These are phyloP conservation scores for Euzophera pinguis DNA, from an alignment of 2,888 invertebrate species.

Conservation along the genomic window DNA sequence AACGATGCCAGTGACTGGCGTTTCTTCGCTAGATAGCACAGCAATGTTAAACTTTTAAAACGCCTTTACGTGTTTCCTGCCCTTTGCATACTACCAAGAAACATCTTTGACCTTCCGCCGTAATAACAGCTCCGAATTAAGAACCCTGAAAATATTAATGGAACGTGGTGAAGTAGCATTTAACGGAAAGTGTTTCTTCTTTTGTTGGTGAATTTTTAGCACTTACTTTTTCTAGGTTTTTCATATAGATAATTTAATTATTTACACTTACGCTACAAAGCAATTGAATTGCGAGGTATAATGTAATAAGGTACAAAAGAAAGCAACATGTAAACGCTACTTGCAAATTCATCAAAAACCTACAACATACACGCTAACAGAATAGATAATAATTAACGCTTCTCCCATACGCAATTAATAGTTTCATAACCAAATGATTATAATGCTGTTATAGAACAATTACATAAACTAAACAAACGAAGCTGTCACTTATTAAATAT, in stretches of 20 bases:
- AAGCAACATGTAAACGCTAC: no score
- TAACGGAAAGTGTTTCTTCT: not conserved
- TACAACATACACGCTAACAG: no score
- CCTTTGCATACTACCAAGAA: slow-evolving; percentile 11
- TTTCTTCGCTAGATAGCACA: slow-evolving; percentile 31
- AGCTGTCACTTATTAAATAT: slow-evolving; percentile 21
- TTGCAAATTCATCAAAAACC: no score
- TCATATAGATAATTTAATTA: no score
- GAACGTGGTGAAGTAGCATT: slow-evolving; percentile 1
- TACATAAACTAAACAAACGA: slow-evolving; percentile 8
- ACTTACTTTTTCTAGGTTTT: no score
- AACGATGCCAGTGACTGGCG: slow-evolving; percentile 37
- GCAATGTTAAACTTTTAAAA: slow-evolving; percentile 5
- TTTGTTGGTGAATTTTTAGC: no score
- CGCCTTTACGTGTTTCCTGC: slow-evolving; percentile 1
- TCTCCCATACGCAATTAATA: no score
- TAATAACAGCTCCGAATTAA: slow-evolving; percentile 7
- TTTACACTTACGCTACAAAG: no score
- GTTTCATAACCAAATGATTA: not conserved
- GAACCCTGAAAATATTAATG: slow-evolving; percentile 4
- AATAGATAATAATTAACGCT: no score
- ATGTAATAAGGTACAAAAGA: no score
- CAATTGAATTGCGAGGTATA: no score
- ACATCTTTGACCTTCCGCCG: slow-evolving; percentile 10
- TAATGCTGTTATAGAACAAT: not conserved